Conservation (phyloP, 2,888 invertebrate genomes). For the Hermodice carunculata region DNA sequence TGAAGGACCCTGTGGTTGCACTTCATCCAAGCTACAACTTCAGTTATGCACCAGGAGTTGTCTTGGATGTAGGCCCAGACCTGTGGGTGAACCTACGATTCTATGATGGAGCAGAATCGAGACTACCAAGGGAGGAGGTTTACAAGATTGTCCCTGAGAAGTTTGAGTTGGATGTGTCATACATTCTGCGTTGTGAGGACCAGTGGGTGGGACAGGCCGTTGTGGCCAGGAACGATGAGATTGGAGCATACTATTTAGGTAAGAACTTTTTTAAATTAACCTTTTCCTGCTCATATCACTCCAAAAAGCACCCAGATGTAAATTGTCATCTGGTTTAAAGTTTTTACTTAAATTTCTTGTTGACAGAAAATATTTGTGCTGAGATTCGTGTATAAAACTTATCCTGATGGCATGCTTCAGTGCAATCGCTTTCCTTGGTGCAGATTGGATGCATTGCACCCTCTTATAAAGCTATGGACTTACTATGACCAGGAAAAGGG, state of each 20-base stretch:
- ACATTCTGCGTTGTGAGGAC: conserved; percentile 54
- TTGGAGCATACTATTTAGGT: conserved; percentile 55
- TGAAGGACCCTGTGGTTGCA: conserved; percentile 53
- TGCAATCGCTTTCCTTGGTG: too few species aligned
- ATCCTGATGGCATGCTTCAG: too few species aligned
- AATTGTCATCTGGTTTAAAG: too few species aligned
- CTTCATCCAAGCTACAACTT: conserved; percentile 55
- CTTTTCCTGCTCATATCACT: too few species aligned
- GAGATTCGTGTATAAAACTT: too few species aligned
- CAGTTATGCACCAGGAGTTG: conserved; percentile 61
- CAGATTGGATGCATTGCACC: too few species aligned
- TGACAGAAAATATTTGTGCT: too few species aligned
- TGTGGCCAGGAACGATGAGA: conserved; percentile 53
- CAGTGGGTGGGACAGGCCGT: conserved; percentile 56
- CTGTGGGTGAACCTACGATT: conserved; percentile 46
- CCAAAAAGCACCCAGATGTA: too few species aligned
- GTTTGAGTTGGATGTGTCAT: conserved; percentile 55
- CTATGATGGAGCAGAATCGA: conserved; percentile 52
- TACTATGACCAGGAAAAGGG: too few species aligned
- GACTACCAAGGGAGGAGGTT: conserved; percentile 49
- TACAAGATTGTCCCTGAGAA: conserved; percentile 48
- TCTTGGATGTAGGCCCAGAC: conserved; percentile 43
- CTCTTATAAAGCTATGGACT: too few species aligned
- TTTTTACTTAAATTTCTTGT: too few species aligned
- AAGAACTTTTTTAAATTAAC: too few species aligned